Base-by-base conservation (phyloP, 2,797 vertebrate genomes). In the Sebastes hubbsi region DNA sequence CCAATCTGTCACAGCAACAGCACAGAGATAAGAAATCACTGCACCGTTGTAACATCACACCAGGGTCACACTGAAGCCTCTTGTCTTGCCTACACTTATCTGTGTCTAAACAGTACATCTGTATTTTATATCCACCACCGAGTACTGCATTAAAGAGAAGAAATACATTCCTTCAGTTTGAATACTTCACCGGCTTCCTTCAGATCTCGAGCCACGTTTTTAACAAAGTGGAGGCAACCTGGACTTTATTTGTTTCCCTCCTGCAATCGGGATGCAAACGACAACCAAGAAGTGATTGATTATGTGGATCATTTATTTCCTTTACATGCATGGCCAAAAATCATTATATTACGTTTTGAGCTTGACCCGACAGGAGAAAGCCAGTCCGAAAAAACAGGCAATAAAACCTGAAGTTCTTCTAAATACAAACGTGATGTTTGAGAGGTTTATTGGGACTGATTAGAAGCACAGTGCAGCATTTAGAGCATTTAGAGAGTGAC, bases 101-200 rank as follows among this genome's bases (percentile, higher is more conserved):
- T 59, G 32, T 59, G 63, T 86, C 76, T 72, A 75, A 87, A 76
- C 74, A 82, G 62, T 1, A 14, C 93, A 94, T 93, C 90, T 94
- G 94, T 68, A 14, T 83, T 86, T 84, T 71, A 92, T 92, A 83
- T 81, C 22, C 52, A 78, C 22, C 52, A 66, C 14, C n/a, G 16
- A 52, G 72, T 22, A 27, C 36, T 14, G 64, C 74, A 46, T 59
- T 52, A 8, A 79, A 75, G 61, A 36, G 72, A 30, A 78, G 36
- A 79, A 76, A 78, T 56, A 16, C 11, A 52, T 27, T 72, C 74
- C 62, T 56, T 12, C 32, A 62, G n/a, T 62, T 58, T 72, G 24
- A 80, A 64, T 56, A 36, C 36, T 34, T 58, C 25, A 25, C 46
- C 4, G 25, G 3, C 66, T 83, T 69, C 64, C 59, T 56, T 89